A percentile compares a stretch with the other conserved stretches of the same genome.
Evolutionary conservation across 2,113 vertebrate species (phyloP).

Genomic region (Falcunculus frontatus): DNA sequence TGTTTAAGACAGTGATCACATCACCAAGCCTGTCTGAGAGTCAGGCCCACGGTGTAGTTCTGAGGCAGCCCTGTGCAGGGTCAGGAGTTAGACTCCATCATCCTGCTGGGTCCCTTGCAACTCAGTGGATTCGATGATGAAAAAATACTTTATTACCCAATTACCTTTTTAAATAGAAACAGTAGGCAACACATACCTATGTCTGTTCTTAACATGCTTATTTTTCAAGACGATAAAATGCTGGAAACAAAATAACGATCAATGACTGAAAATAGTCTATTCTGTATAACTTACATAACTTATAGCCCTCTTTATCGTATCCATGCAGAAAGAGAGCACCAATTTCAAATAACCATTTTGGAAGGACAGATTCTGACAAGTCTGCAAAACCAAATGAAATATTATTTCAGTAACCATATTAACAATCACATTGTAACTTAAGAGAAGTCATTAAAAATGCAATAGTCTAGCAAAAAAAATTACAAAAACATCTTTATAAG

Average conservation of each 20-base stretch:
- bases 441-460: not conserved
- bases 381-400: constrained; percentile 75
- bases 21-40: not conserved
- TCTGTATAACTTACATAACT: constrained; percentile 83
- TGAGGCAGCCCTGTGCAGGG: not conserved
- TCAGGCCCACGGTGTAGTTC: not conserved
- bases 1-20: not conserved
- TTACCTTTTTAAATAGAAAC: not conserved
- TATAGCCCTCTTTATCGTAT: constrained; percentile 96
- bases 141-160: not conserved
- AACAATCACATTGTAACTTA: not conserved
- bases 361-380: constrained; percentile 86
- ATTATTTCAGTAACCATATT: not conserved
- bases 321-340: constrained; percentile 91
- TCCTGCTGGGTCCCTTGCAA: not conserved
- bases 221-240: not conserved
- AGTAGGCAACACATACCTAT: not conserved
- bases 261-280: not conserved
- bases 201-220: not conserved
- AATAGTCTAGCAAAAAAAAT: not conserved
- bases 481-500: not conserved
- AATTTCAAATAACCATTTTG: constrained; percentile 87
- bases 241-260: not conserved
- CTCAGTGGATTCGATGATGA: not conserved
- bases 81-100: not conserved